Evolutionary conservation across 1,140 invertebrate species (phyloP), one percentile per base, ranked within the genome.

Genomic region (Drosophila truncata): DNA sequence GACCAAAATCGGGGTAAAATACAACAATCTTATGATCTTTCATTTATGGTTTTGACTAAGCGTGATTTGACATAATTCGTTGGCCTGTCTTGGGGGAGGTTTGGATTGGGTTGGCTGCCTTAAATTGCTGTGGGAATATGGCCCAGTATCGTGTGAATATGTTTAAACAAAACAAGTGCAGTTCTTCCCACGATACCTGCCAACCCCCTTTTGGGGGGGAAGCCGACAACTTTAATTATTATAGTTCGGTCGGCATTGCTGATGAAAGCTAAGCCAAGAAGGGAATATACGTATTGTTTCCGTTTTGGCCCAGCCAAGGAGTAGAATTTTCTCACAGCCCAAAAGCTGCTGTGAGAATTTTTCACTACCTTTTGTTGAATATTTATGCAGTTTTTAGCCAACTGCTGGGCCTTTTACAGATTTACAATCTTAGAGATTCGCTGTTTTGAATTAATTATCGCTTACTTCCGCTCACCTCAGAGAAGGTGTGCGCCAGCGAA

Each of bases 281-380:
- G 77, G 76, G 46, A 61, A 67, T 58, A 67, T 70, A 78, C 47
- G 18, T 76, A 90, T 90, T 90, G 85, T 90, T 91, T 85, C 82
- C 86, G 81, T 85, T 90, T 75, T 60, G 57, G 52, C 47, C 52
- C 64, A 33, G 65, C 25, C 42, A 69, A 79, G 85, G 85, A 85
- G 80, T 62, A 85, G 70, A 85, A 85, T 85, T 85, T 90, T 90
- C 85, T 82, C 85, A 90, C 85, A 90, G 85, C 82, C 86, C 86
- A 75, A 85, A 85, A 85, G 64, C 55, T 47, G 37, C 41, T 41
- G 63, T 88, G 85, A 67, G 85, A 88, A 88, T 39, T 61, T 78
- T 80, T 71, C 52, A 73, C 54, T 63, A 42, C 76, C 82, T 88
- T 66, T 77, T 88, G 71, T 80, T 80, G 83, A 72, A 90, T 85